Evolutionary conservation across 1,140 invertebrate genomes (phyloP).

Genomic region (Pogonomyrmex californicus): DNA sequence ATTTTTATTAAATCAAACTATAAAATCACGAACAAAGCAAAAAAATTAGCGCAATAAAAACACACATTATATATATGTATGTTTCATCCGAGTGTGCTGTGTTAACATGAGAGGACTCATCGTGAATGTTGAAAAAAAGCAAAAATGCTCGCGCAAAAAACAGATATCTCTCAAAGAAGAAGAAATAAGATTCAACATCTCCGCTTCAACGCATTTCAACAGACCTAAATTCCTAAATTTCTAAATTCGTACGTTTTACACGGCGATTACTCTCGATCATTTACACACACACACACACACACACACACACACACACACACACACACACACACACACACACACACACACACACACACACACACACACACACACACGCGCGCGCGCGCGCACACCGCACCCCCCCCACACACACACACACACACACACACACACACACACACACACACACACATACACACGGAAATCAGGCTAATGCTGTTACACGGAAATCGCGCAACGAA

Average conservation of each 20-base stretch:
- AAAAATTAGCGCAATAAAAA: too few species aligned
- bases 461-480: constrained; percentile 24
- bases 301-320: too few species aligned
- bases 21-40: too few species aligned
- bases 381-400: too few species aligned
- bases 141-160: background rate
- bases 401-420: too few species aligned
- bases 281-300: constrained; percentile 16
- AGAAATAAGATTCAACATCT: background rate
- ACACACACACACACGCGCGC: background rate
- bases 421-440: too few species aligned
- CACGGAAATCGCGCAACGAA: constrained; percentile 44
- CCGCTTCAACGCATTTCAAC: constrained; percentile 21
- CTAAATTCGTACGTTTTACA: constrained; percentile 13
- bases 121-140: background rate
- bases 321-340: too few species aligned
- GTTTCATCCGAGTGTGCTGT: too few species aligned
- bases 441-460: too few species aligned
- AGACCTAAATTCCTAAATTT: background rate
- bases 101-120: too few species aligned
- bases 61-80: too few species aligned
- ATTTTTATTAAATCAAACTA: too few species aligned
- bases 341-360: constrained; percentile 15
- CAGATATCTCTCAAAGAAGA: background rate
- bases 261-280: constrained; percentile 32